A percentile compares a stretch with the other conserved stretches of the same genome.
These are phyloP conservation scores for Pegea sp. DNA, from an alignment of 23 tunicate species.

Conservation along the genomic window DNA sequence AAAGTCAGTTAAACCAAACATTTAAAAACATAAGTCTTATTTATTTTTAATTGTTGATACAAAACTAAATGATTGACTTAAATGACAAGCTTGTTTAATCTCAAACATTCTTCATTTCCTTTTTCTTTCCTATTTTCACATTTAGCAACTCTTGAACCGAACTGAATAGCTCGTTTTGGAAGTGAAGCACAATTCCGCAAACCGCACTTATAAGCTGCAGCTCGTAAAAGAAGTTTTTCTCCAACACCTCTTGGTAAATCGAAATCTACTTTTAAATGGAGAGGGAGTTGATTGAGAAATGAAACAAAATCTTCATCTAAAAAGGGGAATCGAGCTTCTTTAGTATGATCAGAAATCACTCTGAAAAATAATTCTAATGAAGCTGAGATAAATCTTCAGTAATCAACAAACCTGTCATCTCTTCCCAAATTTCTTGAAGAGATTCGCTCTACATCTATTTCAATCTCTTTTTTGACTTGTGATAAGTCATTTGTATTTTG, in stretches of 20 bases:
- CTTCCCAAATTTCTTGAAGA: conserved; percentile 62
- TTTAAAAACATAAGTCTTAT: too few species aligned
- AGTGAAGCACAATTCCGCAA: conserved; percentile 24
- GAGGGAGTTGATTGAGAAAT: conserved; percentile 19
- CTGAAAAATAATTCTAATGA: conserved; percentile 6
- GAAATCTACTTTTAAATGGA: conserved; percentile 25
- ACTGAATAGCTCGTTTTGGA: conserved; percentile 95
- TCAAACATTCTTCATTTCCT: conserved; percentile 42
- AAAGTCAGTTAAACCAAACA: too few species aligned
- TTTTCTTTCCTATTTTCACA: conserved; percentile 38
- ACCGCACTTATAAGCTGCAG: conserved; percentile 44
- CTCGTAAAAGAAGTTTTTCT: conserved; percentile 64
- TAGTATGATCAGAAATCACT: conserved; percentile 61
- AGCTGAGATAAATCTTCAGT: neutral
- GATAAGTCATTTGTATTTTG: conserved; percentile 12
- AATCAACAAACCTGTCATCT: conserved; percentile 58
- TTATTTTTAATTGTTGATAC: too few species aligned
- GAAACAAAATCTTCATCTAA: conserved; percentile 56
- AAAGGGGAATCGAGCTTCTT: conserved; percentile 67
- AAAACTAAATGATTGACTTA: too few species aligned
- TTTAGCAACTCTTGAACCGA: conserved; percentile 92
- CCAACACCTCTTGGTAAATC: conserved; percentile 37
- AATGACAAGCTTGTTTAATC: too few species aligned
- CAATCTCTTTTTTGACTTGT: conserved; percentile 25
- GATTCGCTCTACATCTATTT: conserved; percentile 71